Evolutionary conservation across 1,140 invertebrate species (phyloP).

Genomic region (Campoletis sonorensis): DNA sequence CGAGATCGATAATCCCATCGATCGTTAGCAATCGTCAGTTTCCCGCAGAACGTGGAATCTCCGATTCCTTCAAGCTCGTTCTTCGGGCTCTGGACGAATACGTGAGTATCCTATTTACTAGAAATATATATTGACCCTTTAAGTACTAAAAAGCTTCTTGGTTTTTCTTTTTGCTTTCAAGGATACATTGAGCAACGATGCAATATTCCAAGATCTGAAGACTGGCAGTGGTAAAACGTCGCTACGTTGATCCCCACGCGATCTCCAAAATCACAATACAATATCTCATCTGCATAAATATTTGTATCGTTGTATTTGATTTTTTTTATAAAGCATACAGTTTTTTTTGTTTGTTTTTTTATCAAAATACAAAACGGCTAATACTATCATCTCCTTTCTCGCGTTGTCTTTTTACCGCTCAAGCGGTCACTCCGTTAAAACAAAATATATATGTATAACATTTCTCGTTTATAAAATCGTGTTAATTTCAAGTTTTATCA

Average conservation of each 20-base stretch:
- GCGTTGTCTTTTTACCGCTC: background rate
- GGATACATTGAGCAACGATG: slow-evolving; percentile 41
- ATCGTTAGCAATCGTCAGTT: slow-evolving; percentile 64
- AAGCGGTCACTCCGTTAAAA: too few relatives aligned
- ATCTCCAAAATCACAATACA: background rate
- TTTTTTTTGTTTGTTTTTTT: background rate
- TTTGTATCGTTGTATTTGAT: background rate
- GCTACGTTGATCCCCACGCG: background rate
- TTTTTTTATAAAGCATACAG: background rate
- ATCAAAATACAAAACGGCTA: background rate
- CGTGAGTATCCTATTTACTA: slow-evolving; percentile 57
- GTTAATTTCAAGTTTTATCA: too few relatives aligned
- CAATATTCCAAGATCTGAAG: background rate
- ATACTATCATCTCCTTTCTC: background rate
- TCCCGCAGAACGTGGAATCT: slow-evolving; percentile 46
- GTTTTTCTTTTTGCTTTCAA: slow-evolving; percentile 31
- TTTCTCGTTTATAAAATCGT: too few relatives aligned
- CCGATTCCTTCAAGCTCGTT: slow-evolving; percentile 61
- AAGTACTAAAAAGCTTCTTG: background rate
- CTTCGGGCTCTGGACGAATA: slow-evolving; percentile 68
- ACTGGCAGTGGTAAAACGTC: background rate
- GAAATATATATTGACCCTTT: too few relatives aligned
- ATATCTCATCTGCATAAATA: background rate
- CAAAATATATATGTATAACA: too few relatives aligned
- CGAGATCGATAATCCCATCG: slow-evolving; percentile 69